These are phyloP conservation scores for Nesidiocoris tenuis DNA, from an alignment of 2,888 invertebrate species.

Conservation along the genomic window DNA sequence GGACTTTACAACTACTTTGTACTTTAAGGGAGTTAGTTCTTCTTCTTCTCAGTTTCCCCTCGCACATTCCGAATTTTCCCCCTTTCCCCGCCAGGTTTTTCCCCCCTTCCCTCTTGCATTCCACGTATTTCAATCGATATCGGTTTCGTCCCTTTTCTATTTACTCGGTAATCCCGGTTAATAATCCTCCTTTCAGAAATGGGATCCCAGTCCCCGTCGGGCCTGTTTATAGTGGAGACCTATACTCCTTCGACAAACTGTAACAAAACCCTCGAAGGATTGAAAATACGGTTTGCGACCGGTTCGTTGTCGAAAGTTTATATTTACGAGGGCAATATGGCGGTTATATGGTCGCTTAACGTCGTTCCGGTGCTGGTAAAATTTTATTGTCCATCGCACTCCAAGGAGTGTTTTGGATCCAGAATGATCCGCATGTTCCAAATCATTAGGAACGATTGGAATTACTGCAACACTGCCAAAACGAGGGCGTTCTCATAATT, in stretches of 20 bases:
- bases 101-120: background rate
- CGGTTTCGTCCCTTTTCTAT: conserved; percentile 14
- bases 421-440: no score
- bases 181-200: conserved; percentile 15
- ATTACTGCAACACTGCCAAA: no score
- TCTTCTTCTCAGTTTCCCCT: conserved; percentile 21
- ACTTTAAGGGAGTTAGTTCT: conserved; percentile 36
- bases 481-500: no score
- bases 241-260: background rate
- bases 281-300: background rate
- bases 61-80: background rate
- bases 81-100: background rate
- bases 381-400: no score
- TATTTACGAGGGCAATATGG: background rate
- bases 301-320: no score
- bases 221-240: background rate
- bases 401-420: no score
- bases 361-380: no score
- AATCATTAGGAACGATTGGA: no score
- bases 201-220: background rate
- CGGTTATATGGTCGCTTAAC: background rate
- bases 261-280: background rate
- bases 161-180: conserved; percentile 33
- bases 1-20: conserved; percentile 39
- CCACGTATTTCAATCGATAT: conserved; percentile 23